Evolutionary conservation across 2,113 vertebrate species (phyloP), one percentile per base, ranked within the genome.

Genomic region (Dromas ardeola): DNA sequence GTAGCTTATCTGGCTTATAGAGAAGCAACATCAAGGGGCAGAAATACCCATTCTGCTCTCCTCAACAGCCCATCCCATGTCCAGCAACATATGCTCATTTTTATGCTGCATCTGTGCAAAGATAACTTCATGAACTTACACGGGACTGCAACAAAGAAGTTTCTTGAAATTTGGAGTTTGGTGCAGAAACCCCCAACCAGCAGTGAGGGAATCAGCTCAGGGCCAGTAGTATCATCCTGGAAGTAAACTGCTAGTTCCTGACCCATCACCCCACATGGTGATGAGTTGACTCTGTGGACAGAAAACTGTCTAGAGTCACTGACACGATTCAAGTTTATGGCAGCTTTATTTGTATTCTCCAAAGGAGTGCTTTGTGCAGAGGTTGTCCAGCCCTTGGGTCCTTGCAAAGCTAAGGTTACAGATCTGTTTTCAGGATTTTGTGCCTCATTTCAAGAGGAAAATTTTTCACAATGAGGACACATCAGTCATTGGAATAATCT

Each of bases 321-420:
- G 2, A 16, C 2, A 1, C 0, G 0, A 40, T 34, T 27, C 30
- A 78, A 81, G 21, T 17, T 32, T 76, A 12, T 18, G 42, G 26
- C 7, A 67, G 34, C 67, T 72, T 55, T 71, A 36, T 72, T 47
- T 69, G 40, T 38, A n/a, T 59, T 55, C 12, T 67, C 25, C n/a
- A n/a, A 58, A 92, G 20, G 13, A 49, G 5, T 67, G 11, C 15
- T 58, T 70, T 87, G 29, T 36, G 47, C 45, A 78, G 42, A 53
- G n/a, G 27, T 8, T 4, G 21, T 25, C 30, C 62, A 80, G 43
- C 14, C 63, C 65, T 70, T 30, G 27, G 9, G 29, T 73, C 19
- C 45, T 84, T 86, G 55, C 47, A 85, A 81, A 78, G 34, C 49
- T 42, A 13, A 83, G 8, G 43, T 70, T 84, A 36, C 50, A 73